Base-by-base conservation (phyloP, 2,113 vertebrate genomes). In the Lichenostomus cassidix region DNA sequence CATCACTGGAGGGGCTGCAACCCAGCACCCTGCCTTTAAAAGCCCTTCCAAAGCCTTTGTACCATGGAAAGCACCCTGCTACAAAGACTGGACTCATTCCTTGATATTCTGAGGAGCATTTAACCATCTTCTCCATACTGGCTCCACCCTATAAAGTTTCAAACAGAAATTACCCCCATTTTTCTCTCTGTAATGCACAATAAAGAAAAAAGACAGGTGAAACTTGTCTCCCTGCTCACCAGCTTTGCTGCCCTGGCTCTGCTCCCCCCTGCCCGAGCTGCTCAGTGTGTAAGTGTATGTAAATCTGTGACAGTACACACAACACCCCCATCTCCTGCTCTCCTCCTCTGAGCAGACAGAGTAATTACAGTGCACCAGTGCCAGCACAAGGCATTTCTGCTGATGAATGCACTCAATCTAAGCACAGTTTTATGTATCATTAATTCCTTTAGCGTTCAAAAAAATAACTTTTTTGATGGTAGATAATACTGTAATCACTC, bases 401-500 rank as follows among this genome's bases (percentile, higher is more conserved):
- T 98, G 98, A 98, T 97, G 97, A 98, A 99, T 96, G 98, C 98
- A 97, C 92, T 95, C 95, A 94, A 96, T 97, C 96, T 96, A 92
- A 96, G 95, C 95, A 96, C 95, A 95, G 96, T 97, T 98, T 98
- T 99, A 99, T 99, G 98, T 99, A 96, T 98, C 98, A 99, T 99
- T 99, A 98, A 98, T 97, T 98, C 96, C 95, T 96, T 97, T 97
- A 97, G 97, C 84, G 15, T 98, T 98, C 98, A 97, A 98, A 98
- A 96, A 97, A 94, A 98, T 90, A 97, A 98, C 98, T 97, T 98
- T 98, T 99, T 98, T 98, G 98, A 96, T 94, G 96, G 94, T 97
- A 98, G 96, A 98, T 99, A 99, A 99, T 99, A 98, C 98, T 98
- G 98, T 99, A 99, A 99, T 99, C 98, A 99, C 98, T 99, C 98